phyloP scores from a whole-genome alignment of 2,113 vertebrate genomes.

The Cottus gobio region DNA sequence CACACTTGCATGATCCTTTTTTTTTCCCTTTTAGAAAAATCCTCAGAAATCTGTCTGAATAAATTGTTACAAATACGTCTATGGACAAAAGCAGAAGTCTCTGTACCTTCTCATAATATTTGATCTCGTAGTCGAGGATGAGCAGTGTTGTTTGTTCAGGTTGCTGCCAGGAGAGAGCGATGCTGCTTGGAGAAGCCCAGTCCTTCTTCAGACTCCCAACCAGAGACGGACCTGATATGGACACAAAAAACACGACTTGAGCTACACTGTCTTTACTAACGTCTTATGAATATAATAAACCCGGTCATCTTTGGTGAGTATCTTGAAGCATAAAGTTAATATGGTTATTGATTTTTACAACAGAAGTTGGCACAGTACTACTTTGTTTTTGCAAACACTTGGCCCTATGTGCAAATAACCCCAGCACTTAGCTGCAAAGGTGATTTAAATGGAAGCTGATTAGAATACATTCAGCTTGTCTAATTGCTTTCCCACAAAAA shows the following conservation, averaged over 20 bases:
- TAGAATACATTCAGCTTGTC: neutral
- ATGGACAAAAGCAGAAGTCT: neutral
- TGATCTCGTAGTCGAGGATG: constrained; percentile 97
- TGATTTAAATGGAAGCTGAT: neutral
- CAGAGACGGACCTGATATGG: constrained; percentile 89
- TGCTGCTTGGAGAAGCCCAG: constrained; percentile 97
- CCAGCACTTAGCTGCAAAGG: neutral
- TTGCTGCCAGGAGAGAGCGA: constrained; percentile 96
- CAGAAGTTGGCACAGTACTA: neutral
- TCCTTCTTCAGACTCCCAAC: constrained; percentile 94
- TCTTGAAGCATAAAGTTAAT: neutral
- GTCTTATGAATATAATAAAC: neutral
- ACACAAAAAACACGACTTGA: constrained; percentile 63
- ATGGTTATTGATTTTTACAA: neutral
- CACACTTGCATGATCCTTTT: neutral
- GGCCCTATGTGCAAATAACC: neutral
- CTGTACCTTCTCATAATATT: constrained; percentile 96
- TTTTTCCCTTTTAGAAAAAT: neutral
- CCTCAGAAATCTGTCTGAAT: neutral
- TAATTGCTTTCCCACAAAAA: neutral
- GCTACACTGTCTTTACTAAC: neutral
- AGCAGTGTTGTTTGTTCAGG: constrained; percentile 88
- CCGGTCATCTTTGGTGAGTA: neutral
- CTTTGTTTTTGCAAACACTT: neutral
- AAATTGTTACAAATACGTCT: neutral